Evolutionary conservation across 2,113 vertebrate species (phyloP), one percentile per base, ranked within the genome.

Genomic region (Gorilla gorilla): DNA sequence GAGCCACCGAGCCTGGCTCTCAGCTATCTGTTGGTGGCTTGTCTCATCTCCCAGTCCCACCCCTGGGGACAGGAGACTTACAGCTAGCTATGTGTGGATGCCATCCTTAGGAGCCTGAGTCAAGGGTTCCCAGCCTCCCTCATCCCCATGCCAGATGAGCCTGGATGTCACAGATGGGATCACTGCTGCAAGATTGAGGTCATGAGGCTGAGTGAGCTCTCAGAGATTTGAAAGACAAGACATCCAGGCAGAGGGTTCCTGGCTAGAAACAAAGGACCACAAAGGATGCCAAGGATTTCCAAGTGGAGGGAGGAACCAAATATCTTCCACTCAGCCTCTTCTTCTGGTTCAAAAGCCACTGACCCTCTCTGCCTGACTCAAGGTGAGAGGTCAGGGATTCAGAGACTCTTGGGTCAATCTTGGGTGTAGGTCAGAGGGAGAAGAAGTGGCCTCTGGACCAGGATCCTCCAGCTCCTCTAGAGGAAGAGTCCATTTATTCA

Each of bases 181-280:
- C 97, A 97, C 43, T 68, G 80, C 90, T 57, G 35, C 32, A 87
- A 96, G 95, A 97, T 70, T 96, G 84, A 97, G 96, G 96, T 97
- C 94, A 93, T 23, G 93, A 89, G 30, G 89, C 75, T 95, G 80
- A 59, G 12, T 8, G 11, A 94, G 57, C 40, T 52, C 84, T 93
- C 72, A 57, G 87, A 94, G 96, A 93, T 95, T 91, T 96, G 89
- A 94, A 95, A 92, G 57, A 96, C 40, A 94, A 94, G 52, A 61
- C 14, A 52, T 75, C 55, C 25, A 66, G 30, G 86, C 76, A 64
- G 38, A 81, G 45, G 73, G 88, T 4, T 18, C 55, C 70, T 84
- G 93, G 45, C 66, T 76, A 72, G 61, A 96, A 89, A 45, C 68
- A 70, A 86, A 96, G 11, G 75, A 83, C 83, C 55, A 55, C 23